Evolutionary conservation across 2,113 vertebrate genomes (phyloP).

Genomic region (Oncorhynchus mykiss): DNA sequence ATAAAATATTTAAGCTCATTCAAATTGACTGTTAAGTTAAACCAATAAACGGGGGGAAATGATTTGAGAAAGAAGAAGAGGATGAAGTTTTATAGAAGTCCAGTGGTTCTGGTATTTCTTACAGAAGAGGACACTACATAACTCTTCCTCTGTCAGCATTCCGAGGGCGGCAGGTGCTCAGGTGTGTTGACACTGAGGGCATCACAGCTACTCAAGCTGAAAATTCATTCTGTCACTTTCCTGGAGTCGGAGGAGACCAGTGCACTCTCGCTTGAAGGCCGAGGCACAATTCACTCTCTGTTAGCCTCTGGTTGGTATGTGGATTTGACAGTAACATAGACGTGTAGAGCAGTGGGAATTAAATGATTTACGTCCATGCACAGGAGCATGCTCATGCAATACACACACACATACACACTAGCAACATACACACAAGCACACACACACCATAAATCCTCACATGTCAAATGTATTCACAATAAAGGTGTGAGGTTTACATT

Average conservation of each 20-base stretch:
- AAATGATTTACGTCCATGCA: neutral
- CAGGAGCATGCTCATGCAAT: neutral
- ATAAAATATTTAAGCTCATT: too few species aligned
- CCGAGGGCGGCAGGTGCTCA: conserved; percentile 43
- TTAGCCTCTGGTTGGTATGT: neutral
- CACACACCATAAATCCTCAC: neutral
- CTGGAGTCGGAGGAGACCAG: conserved; percentile 48
- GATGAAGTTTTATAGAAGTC: neutral
- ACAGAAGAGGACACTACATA: neutral
- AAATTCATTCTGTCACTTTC: conserved; percentile 67
- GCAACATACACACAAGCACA: neutral
- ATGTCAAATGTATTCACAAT: neutral
- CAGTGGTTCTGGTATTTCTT: too few species aligned
- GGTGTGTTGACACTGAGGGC: conserved; percentile 66
- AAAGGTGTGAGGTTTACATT: too few species aligned
- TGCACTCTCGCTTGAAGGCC: neutral
- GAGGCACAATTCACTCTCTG: neutral
- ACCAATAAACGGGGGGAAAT: neutral
- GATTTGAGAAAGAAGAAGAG: neutral
- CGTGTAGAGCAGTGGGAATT: neutral
- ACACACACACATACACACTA: neutral
- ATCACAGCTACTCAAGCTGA: conserved; percentile 65
- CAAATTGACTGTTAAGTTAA: neutral
- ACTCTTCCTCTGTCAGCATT: conserved; percentile 55
- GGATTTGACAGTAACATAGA: neutral